Conservation (phyloP, 2,888 invertebrate species). For the Polyploca ridens region DNA sequence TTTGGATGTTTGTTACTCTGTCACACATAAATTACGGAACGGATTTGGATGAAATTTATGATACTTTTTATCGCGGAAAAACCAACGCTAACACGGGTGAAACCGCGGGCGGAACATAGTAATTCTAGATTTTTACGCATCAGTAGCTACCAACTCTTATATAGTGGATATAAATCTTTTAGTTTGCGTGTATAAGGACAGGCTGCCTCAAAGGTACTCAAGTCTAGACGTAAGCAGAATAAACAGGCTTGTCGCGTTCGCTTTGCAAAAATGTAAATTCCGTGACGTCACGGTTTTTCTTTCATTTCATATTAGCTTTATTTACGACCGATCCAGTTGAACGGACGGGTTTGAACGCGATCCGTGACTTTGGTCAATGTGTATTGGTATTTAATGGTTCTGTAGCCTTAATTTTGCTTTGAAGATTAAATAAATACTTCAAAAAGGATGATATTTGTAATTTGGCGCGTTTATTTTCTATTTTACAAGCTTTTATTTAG, state of each 20-base stretch:
- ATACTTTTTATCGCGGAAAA: too few relatives aligned
- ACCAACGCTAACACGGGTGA: too few relatives aligned
- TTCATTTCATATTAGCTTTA: constrained; percentile 34
- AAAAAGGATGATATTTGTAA: too few relatives aligned
- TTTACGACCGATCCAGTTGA: constrained; percentile 26
- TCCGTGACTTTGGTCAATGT: not conserved
- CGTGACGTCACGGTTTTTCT: constrained; percentile 25
- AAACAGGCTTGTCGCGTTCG: constrained; percentile 4
- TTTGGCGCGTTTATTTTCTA: too few relatives aligned
- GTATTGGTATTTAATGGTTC: constrained; percentile 5
- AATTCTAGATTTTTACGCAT: not conserved
- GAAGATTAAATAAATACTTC: too few relatives aligned
- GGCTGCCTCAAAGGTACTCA: constrained; percentile 1
- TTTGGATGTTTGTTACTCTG: too few relatives aligned
- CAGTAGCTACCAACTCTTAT: not conserved
- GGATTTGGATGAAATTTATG: too few relatives aligned
- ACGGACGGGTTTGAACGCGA: not conserved
- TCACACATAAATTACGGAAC: too few relatives aligned
- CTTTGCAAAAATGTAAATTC: constrained; percentile 36
- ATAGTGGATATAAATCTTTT: not conserved
- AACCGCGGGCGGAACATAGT: too few relatives aligned
- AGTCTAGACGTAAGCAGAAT: constrained; percentile 5
- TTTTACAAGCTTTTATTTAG: too few relatives aligned
- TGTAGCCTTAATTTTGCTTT: not conserved
- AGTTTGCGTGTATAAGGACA: not conserved